Conservation (phyloP, 2,113 vertebrate genomes). For the Lycaon pictus region DNA sequence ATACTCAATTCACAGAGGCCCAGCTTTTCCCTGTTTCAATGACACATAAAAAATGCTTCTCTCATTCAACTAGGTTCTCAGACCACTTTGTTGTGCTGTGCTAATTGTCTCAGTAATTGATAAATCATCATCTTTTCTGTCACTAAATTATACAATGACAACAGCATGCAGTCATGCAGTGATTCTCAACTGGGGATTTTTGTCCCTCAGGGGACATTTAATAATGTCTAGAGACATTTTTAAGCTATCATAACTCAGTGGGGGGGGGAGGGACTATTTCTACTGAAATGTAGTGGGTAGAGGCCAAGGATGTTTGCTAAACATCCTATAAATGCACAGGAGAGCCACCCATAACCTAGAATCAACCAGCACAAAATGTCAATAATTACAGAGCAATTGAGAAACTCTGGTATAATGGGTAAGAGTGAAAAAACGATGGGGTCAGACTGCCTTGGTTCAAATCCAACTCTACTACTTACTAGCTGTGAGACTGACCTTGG, state of each 20-base stretch:
- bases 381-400: not conserved
- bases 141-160: not conserved
- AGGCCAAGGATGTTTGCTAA: not conserved
- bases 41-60: not conserved
- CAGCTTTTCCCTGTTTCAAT: not conserved
- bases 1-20: slow-evolving; percentile 5
- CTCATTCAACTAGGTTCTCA: not conserved
- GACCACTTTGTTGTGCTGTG: not conserved
- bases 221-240: not conserved
- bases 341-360: not conserved
- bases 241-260: not conserved
- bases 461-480: slow-evolving; percentile 14
- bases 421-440: not conserved
- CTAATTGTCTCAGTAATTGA: not conserved
- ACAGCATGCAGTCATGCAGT: not conserved
- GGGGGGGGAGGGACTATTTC: not conserved
- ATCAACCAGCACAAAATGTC: not conserved
- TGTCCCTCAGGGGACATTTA: not conserved
- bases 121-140: not conserved
- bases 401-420: not conserved
- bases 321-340: not conserved
- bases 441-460: slow-evolving; percentile 31
- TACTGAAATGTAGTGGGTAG: not conserved
- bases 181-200: not conserved
- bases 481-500: not conserved